Evolutionary conservation across 2,888 invertebrate species (phyloP).

Genomic region (Ariolimax columbianus): DNA sequence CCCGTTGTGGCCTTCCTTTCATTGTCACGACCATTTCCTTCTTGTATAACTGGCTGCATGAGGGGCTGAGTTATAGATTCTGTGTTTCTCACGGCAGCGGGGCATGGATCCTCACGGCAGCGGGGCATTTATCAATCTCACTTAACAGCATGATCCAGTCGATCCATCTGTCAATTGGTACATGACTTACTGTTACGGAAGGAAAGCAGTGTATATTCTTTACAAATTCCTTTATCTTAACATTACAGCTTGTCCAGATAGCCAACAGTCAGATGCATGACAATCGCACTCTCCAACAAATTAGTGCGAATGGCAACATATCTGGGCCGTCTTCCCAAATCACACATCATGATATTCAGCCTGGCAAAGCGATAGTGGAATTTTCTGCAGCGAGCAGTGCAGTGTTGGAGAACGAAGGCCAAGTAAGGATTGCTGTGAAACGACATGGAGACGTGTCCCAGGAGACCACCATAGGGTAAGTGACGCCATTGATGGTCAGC

Average conservation of each 20-base stretch:
- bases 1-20: too few relatives aligned
- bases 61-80: too few relatives aligned
- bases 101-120: too few relatives aligned
- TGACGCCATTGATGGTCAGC: too few relatives aligned
- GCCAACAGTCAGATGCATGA: constrained; percentile 33
- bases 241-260: constrained; percentile 45
- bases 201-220: too few relatives aligned
- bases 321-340: not conserved
- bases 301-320: constrained; percentile 24
- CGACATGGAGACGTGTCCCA: constrained; percentile 80
- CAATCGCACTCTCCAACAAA: constrained; percentile 52
- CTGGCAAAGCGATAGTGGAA: constrained; percentile 80
- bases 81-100: too few relatives aligned
- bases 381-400: constrained; percentile 81
- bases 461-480: constrained; percentile 47
- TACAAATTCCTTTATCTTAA: not conserved
- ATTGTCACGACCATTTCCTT: too few relatives aligned
- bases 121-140: too few relatives aligned
- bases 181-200: too few relatives aligned
- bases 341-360: constrained; percentile 73
- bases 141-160: too few relatives aligned
- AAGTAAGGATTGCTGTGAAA: constrained; percentile 79
- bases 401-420: constrained; percentile 81
- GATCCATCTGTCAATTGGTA: too few relatives aligned
- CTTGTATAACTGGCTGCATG: too few relatives aligned